Percentiles rank a stretch among this genome's conserved stretches.
Conservation (phyloP, 2,888 invertebrate species). For the Ganaspis brasiliensis region DNA sequence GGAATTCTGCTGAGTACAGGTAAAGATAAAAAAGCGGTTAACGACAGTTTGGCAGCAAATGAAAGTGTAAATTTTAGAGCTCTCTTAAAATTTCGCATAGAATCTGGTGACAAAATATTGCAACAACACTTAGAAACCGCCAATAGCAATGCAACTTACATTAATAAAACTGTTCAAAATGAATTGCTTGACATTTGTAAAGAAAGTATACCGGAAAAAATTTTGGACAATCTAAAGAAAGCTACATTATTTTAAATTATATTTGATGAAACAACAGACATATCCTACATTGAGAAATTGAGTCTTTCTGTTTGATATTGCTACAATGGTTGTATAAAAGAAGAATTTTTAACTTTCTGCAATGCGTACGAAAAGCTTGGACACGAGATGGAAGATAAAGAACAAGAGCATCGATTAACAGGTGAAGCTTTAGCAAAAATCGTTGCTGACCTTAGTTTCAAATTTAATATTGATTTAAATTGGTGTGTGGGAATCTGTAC, state of each 20-base stretch:
- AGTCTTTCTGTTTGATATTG: constrained; percentile 63
- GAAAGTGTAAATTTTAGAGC: constrained; percentile 63
- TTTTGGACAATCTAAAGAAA: constrained; percentile 49
- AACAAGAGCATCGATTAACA: constrained; percentile 56
- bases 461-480: constrained; percentile 62
- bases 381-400: constrained; percentile 36
- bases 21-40: not conserved
- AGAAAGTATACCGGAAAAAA: constrained; percentile 61
- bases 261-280: constrained; percentile 71
- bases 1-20: not conserved
- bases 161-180: constrained; percentile 69
- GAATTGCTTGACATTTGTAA: constrained; percentile 66
- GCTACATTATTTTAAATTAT: constrained; percentile 63
- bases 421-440: constrained; percentile 63
- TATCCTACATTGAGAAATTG: constrained; percentile 65
- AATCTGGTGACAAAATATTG: constrained; percentile 62
- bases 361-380: constrained; percentile 59
- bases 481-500: constrained; percentile 66
- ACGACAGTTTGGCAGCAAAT: not conserved
- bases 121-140: constrained; percentile 63
- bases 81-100: constrained; percentile 61
- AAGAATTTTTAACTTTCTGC: constrained; percentile 65
- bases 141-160: constrained; percentile 62
- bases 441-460: constrained; percentile 60
- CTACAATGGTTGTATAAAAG: constrained; percentile 45